These are phyloP conservation scores for Parnassius smintheus DNA, from an alignment of 2,888 invertebrate genomes.

Conservation along the genomic window DNA sequence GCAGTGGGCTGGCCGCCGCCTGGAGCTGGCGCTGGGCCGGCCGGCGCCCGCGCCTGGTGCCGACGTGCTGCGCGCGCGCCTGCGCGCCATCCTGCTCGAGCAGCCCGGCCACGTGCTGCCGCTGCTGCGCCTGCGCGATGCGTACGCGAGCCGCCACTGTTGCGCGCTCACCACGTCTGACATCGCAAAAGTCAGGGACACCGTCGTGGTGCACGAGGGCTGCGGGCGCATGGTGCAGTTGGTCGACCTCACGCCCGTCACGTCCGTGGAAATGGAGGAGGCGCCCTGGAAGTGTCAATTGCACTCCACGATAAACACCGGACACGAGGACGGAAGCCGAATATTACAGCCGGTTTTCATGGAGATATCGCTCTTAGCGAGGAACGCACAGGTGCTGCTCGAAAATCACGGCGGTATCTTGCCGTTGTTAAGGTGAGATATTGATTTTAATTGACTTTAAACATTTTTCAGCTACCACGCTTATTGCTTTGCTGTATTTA, in stretches of 20 bases:
- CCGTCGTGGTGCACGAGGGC: conserved; percentile 76
- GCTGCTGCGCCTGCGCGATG: conserved; percentile 89
- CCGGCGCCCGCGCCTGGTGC: conserved; percentile 83
- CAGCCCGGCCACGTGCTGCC: conserved; percentile 88
- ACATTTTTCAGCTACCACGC: no score
- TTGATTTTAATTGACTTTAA: background rate
- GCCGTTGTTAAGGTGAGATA: conserved; percentile 86
- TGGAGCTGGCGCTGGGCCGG: conserved; percentile 86
- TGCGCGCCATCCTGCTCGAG: conserved; percentile 87
- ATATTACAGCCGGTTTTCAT: conserved; percentile 85
- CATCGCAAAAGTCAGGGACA: conserved; percentile 87
- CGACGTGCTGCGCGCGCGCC: conserved; percentile 84
- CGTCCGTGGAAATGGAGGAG: conserved; percentile 62
- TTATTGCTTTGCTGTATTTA: no score
- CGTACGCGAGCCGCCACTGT: conserved; percentile 90
- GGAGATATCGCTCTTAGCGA: conserved; percentile 83
- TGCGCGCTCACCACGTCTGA: conserved; percentile 87
- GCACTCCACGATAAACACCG: conserved; percentile 59
- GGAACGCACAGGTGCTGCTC: conserved; percentile 84
- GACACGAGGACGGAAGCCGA: conserved; percentile 67
- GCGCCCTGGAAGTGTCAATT: conserved; percentile 78
- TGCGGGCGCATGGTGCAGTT: conserved; percentile 70
- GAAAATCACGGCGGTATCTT: conserved; percentile 88
- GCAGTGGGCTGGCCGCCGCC: conserved; percentile 85
- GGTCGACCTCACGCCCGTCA: conserved; percentile 59